A percentile compares a stretch with the other conserved stretches of the same genome.
phyloP scores from a whole-genome alignment of 2,888 invertebrate species.

The Notodonta ziczac region DNA sequence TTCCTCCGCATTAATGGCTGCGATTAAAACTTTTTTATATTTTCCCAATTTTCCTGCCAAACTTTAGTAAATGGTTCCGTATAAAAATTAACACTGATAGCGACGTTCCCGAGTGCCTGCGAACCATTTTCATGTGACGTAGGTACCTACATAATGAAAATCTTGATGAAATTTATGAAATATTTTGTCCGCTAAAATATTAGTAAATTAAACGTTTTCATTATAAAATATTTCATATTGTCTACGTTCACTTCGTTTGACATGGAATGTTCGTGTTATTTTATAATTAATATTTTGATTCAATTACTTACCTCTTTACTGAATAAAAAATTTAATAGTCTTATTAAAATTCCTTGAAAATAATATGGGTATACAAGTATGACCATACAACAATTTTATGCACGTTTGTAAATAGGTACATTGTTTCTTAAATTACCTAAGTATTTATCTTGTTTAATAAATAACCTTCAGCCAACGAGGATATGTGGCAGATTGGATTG shows the following conservation, averaged over 20 bases:
- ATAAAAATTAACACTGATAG: conserved; percentile 12
- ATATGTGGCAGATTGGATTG: too few relatives aligned
- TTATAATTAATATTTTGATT: too few relatives aligned
- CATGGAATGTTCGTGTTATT: not conserved
- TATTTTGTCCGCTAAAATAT: not conserved
- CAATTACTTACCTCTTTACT: too few relatives aligned
- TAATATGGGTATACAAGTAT: too few relatives aligned
- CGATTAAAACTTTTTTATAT: conserved; percentile 30
- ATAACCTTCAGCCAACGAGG: too few relatives aligned
- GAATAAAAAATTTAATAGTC: too few relatives aligned
- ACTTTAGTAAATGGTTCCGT: conserved; percentile 16
- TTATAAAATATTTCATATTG: not conserved
- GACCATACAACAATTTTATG: too few relatives aligned
- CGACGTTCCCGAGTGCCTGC: not conserved
- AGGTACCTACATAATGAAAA: not conserved
- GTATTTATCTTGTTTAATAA: too few relatives aligned
- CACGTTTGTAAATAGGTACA: too few relatives aligned
- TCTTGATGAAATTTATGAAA: conserved; percentile 2
- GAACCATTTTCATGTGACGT: not conserved
- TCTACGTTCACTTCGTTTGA: not conserved
- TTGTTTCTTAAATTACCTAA: too few relatives aligned
- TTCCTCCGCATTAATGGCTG: conserved; percentile 23
- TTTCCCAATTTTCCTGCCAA: conserved; percentile 18
- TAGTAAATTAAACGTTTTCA: not conserved
- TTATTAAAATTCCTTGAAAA: too few relatives aligned